A percentile compares a stretch with the other conserved stretches of the same genome.
Conservation (phyloP, 1,140 invertebrate species). For the Drosophila neocordata region DNA sequence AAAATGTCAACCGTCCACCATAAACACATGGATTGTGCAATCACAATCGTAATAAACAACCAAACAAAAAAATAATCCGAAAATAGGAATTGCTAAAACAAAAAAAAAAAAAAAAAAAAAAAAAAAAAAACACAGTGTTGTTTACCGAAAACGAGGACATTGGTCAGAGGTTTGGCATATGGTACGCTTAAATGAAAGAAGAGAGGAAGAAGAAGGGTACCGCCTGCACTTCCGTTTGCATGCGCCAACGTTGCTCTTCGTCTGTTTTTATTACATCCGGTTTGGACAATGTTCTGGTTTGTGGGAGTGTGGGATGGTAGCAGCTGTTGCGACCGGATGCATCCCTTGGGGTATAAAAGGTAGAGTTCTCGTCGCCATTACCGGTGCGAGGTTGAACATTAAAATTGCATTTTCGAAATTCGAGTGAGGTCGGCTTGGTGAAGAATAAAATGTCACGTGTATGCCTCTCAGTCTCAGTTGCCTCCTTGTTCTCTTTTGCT, state of each 20-base stretch:
- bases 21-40: constrained; percentile 68
- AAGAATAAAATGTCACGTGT: constrained; percentile 3
- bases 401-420: constrained; percentile 42
- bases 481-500: neutral
- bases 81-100: constrained; percentile 39
- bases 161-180: neutral
- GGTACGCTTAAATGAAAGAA: neutral
- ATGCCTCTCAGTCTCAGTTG: neutral
- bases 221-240: constrained; percentile 53
- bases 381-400: constrained; percentile 40
- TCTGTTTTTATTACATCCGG: constrained; percentile 58
- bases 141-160: neutral
- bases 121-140: neutral
- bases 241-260: constrained; percentile 47
- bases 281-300: constrained; percentile 5
- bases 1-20: constrained; percentile 53
- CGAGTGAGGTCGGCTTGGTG: neutral
- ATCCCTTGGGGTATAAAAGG: constrained; percentile 8
- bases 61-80: constrained; percentile 32
- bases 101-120: neutral
- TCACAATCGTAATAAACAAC: constrained; percentile 62
- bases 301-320: neutral
- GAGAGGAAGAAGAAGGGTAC: neutral
- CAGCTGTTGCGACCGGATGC: constrained; percentile 28
- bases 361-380: constrained; percentile 33